phyloP scores from a whole-genome alignment of 2,797 vertebrate genomes.

The Lepilemur ruficaudatus region DNA sequence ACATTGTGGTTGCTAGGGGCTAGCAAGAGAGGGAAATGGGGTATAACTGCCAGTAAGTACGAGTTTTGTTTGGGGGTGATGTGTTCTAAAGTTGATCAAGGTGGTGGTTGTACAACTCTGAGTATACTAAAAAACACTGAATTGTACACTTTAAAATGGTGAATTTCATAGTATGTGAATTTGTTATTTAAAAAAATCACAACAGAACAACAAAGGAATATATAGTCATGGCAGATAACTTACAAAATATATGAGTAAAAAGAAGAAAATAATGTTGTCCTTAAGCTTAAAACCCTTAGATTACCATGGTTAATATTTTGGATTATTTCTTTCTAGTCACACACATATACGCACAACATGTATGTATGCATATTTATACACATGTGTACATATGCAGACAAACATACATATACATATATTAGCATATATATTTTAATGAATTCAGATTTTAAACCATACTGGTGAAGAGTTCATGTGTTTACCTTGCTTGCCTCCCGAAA shows the following conservation, averaged over 20 bases:
- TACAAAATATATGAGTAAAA: background rate
- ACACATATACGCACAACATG: background rate
- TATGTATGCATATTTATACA: background rate
- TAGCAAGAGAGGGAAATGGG: background rate
- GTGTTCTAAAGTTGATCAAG: background rate
- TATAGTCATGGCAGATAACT: background rate
- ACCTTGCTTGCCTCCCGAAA: background rate
- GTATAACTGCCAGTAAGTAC: background rate
- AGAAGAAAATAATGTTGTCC: background rate
- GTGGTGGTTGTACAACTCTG: background rate
- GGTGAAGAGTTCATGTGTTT: background rate
- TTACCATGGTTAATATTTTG: background rate
- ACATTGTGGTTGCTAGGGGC: background rate
- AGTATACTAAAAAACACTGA: background rate
- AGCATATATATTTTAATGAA: background rate
- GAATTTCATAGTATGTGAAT: background rate
- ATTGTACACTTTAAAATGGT: background rate
- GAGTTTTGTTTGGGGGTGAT: background rate
- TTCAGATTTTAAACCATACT: background rate
- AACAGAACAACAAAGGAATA: background rate
- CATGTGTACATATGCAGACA: background rate
- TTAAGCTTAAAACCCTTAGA: background rate
- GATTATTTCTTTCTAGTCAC: background rate
- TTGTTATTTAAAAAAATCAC: background rate
- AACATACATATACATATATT: background rate